A percentile compares a stretch with the other conserved stretches of the same genome.
Conservation (phyloP, 2,113 vertebrate species). For the Thalassarche chlororhynchos region DNA sequence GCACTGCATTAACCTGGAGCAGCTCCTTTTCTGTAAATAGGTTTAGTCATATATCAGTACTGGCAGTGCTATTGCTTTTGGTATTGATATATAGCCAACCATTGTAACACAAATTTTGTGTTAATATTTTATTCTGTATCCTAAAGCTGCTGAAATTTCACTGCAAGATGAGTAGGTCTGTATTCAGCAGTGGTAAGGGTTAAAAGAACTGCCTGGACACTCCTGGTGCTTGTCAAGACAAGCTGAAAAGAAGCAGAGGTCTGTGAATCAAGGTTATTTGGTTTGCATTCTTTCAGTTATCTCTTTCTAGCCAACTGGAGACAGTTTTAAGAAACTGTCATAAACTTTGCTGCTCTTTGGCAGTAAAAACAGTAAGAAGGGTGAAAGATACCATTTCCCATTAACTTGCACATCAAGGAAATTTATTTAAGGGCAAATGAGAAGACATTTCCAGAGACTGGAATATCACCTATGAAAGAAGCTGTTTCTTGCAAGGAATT, state of each 20-base stretch:
- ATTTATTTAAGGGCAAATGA: not conserved
- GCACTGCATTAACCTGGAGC: not conserved
- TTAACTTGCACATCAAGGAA: not conserved
- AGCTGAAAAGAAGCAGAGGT: slow-evolving; percentile 22
- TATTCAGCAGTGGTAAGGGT: not conserved
- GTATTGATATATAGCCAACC: not conserved
- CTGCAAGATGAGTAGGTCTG: not conserved
- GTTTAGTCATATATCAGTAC: not conserved
- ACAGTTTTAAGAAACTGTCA: not conserved
- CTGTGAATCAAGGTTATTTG: not conserved
- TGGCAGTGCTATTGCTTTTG: not conserved
- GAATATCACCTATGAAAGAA: not conserved
- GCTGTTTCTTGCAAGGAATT: not conserved
- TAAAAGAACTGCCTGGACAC: not conserved
- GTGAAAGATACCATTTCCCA: not conserved
- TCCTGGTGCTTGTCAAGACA: not conserved
- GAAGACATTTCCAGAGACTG: not conserved
- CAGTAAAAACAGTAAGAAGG: not conserved
- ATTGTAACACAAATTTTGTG: not conserved
- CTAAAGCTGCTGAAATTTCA: not conserved
- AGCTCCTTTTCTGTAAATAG: not conserved
- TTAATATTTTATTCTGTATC: not conserved
- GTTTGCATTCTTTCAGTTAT: slow-evolving; percentile 5
- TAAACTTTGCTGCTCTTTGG: not conserved
- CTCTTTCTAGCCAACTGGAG: not conserved